Evolutionary conservation across 2,797 vertebrate genomes (phyloP).

Genomic region (Sebastes kiyomatsui): DNA sequence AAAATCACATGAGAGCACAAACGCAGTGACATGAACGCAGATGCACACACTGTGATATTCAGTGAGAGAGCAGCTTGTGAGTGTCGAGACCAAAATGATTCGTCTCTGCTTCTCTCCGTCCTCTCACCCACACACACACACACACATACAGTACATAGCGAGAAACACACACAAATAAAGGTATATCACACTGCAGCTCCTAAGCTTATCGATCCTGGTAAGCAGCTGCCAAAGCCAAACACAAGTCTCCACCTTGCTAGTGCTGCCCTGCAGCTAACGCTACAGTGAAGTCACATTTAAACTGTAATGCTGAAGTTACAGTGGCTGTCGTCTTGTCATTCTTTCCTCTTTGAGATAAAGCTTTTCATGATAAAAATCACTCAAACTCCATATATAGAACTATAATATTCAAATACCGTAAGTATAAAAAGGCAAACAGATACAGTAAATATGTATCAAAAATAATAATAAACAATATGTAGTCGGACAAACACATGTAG

Average conservation of each 20-base stretch:
- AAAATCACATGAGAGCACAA: background rate
- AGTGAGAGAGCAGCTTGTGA: constrained; percentile 1
- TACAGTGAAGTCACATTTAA: background rate
- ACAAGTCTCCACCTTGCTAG: background rate
- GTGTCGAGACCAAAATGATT: constrained; percentile 35
- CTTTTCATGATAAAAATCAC: background rate
- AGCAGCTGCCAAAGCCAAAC: background rate
- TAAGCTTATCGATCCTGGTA: background rate
- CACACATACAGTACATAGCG: background rate
- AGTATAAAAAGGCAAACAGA: too few relatives aligned
- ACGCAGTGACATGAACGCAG: background rate
- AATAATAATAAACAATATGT: too few relatives aligned
- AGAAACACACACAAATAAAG: background rate
- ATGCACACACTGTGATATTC: background rate
- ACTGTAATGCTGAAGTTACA: background rate
- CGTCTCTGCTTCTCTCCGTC: constrained; percentile 23
- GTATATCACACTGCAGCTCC: background rate
- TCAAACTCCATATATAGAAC: background rate
- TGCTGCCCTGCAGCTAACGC: rapidly evolving
- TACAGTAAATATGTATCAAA: too few relatives aligned
- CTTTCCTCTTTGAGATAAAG: background rate
- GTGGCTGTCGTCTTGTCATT: background rate
- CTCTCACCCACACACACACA: constrained; percentile 6
- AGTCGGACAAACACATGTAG: too few relatives aligned
- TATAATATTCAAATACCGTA: background rate